Evolutionary conservation across 2,797 vertebrate genomes (phyloP).

Genomic region (Jordanella pulchra): DNA sequence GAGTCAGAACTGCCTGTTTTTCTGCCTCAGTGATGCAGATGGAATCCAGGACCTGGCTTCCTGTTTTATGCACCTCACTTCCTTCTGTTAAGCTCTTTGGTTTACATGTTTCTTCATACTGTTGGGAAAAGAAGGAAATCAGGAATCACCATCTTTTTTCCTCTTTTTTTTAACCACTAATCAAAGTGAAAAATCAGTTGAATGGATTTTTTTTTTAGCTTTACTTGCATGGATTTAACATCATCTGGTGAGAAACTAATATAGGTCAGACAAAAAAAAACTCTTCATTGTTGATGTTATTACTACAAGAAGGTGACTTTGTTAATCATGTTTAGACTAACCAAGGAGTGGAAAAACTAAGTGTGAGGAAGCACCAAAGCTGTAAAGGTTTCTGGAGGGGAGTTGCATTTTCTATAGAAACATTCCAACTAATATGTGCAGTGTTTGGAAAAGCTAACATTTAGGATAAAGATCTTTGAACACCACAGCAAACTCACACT

Average conservation of each 20-base stretch:
- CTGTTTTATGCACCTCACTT: constrained; percentile 72
- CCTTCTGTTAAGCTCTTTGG: constrained; percentile 59
- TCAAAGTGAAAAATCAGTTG: neutral
- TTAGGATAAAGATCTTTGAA: neutral
- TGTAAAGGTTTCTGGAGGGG: neutral
- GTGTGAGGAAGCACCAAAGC: neutral
- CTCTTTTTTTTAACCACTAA: neutral
- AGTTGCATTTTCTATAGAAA: neutral
- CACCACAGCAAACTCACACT: neutral
- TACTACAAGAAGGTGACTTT: neutral
- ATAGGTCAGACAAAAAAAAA: neutral
- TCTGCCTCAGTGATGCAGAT: constrained; percentile 89
- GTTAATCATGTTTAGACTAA: neutral
- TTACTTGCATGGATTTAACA: too few relatives aligned
- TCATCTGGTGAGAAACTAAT: neutral
- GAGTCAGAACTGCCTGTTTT: constrained; percentile 86
- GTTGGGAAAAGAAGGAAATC: constrained; percentile 39
- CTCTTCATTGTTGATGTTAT: neutral
- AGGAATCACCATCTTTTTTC: constrained; percentile 1
- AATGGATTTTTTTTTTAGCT: too few relatives aligned
- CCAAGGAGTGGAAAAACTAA: neutral
- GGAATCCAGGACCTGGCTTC: constrained; percentile 82
- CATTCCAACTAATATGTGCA: neutral
- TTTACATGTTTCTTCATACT: constrained; percentile 62
- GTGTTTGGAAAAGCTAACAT: neutral